A percentile compares a stretch with the other conserved stretches of the same genome.
These are phyloP conservation scores for Sterrhoptilus dennistouni DNA, from an alignment of 2,113 vertebrate genomes.

Conservation along the genomic window DNA sequence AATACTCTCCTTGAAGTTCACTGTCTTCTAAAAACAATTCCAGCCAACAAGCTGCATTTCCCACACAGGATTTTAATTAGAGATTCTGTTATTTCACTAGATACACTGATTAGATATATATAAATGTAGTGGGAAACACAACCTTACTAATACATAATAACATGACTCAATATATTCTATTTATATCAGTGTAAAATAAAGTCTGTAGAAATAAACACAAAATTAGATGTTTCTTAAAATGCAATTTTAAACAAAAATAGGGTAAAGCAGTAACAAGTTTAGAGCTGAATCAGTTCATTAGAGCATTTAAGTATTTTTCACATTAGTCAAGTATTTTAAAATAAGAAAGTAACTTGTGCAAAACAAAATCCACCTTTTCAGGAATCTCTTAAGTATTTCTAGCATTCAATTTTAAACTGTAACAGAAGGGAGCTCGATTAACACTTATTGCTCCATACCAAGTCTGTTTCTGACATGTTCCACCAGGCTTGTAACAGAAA, in stretches of 20 bases:
- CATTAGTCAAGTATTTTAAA: not conserved
- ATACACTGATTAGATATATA: not conserved
- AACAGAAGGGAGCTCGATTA: not conserved
- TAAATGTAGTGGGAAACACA: not conserved
- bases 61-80: not conserved
- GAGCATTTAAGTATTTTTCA: not conserved
- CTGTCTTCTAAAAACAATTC: not conserved
- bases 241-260: not conserved
- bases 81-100: not conserved
- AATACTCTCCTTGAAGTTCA: not conserved
- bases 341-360: not conserved
- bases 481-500: not conserved
- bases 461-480: not conserved
- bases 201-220: not conserved
- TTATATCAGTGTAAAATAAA: not conserved
- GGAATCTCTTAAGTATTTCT: not conserved
- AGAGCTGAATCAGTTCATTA: not conserved
- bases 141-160: not conserved
- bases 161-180: not conserved
- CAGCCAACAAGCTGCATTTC: not conserved
- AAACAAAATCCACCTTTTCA: not conserved
- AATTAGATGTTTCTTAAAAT: not conserved
- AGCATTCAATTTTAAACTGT: not conserved
- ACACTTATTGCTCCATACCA: not conserved
- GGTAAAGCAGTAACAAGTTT: not conserved